A percentile compares a stretch with the other conserved stretches of the same genome.
These are phyloP conservation scores for Vireo griseus DNA, from an alignment of 2,797 vertebrate genomes.

Conservation along the genomic window DNA sequence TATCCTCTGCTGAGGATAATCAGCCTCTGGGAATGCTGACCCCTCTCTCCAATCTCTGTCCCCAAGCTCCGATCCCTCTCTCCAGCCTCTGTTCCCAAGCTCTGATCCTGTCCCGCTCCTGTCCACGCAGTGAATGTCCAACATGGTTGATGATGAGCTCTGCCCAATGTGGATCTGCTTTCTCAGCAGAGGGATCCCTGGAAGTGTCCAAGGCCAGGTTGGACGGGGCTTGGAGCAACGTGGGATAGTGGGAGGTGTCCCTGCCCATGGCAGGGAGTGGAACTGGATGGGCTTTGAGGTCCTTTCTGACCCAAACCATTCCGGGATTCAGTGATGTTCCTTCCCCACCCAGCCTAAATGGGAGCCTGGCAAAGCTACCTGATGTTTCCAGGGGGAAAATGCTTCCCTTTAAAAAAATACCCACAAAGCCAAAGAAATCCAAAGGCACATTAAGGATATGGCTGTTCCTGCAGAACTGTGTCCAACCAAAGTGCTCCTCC, in stretches of 20 bases:
- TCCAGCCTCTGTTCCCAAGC: not conserved
- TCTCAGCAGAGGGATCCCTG: not conserved
- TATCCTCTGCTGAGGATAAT: too few relatives aligned
- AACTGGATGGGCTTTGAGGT: not conserved
- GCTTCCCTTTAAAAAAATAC: not conserved
- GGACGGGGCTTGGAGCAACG: fast-evolving
- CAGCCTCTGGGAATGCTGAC: not conserved
- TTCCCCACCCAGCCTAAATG: not conserved
- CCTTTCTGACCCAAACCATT: not conserved
- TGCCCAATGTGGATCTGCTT: not conserved
- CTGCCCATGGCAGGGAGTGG: not conserved
- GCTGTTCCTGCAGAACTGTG: not conserved
- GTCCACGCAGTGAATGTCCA: fast-evolving
- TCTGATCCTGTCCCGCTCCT: not conserved
- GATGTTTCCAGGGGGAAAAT: not conserved
- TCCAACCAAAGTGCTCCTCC: fast-evolving
- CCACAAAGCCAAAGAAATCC: not conserved
- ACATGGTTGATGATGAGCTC: fast-evolving
- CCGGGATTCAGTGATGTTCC: not conserved
- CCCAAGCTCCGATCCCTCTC: not conserved
- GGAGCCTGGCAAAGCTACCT: not conserved
- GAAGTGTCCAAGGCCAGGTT: fast-evolving
- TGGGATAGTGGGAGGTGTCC: not conserved
- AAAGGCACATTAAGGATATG: fast-evolving
- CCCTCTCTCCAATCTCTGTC: not conserved